Base-by-base conservation (phyloP, 2,888 invertebrate species). In the Selenia dentaria region DNA sequence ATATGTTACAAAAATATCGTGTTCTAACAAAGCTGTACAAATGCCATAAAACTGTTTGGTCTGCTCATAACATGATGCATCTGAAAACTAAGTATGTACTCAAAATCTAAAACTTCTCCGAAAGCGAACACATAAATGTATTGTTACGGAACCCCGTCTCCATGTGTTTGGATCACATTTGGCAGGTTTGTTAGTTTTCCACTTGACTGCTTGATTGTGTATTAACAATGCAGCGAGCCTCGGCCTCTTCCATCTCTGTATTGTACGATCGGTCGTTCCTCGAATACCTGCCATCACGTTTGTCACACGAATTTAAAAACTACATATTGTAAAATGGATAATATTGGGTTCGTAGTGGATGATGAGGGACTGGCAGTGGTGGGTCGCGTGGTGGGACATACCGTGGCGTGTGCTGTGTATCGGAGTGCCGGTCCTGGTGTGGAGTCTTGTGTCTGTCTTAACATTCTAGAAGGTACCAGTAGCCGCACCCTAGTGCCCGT, bases 331-430 rank as follows among this genome's bases (percentile, higher is more conserved):
- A 57, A 38, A 38, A 86, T 86, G 86, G 84, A 86, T 47, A 86
- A 86, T 50, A 63, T 70, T 1, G 83, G 78, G n/a, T 86, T 85
- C 37, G 70, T 71, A 13, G 51, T 67, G 3, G 82, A 79, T 38
- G 82, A 79, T 38, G 83, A 84, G 47, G 63, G 59, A 6, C 34
- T 74, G 14, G 22, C 57, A 2, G 65, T 67, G 38, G 55, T 67
- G n/a, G 53, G 62, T 2, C 8, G 12, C 11, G 32, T n/a, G 1
- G 14, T 27, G 9, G 27, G 22, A 6, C 54, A 64, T 37, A 33
- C 27, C 2, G 33, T 32, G 3, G 9, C 44, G 8, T 65, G 66
- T 38, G 57, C 63, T 0, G 41, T 70, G 22, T 70, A 69, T 38
- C 54, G 50, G n/a, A 68, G 63, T 28, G 64, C 65, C 2, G 24